phyloP scores from a whole-genome alignment of 2,888 invertebrate species.

The Papilio elwesi region DNA sequence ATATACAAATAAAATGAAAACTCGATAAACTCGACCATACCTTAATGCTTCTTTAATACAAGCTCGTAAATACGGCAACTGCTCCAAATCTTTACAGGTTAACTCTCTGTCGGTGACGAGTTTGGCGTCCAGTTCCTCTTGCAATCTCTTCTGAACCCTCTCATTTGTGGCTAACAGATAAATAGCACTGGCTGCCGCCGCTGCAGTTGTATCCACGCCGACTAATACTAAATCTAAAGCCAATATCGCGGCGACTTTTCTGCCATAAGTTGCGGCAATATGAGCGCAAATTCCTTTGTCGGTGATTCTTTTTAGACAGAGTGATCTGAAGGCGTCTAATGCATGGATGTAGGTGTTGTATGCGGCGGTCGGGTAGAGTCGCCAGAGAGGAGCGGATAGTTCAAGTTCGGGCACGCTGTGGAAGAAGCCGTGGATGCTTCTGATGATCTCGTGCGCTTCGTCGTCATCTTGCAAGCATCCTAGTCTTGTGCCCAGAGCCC shows the following conservation, averaged over 20 bases:
- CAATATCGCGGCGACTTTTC: constrained; percentile 86
- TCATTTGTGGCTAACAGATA: constrained; percentile 89
- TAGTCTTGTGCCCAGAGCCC: constrained; percentile 91
- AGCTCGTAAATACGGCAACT: constrained; percentile 88
- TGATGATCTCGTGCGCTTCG: constrained; percentile 90
- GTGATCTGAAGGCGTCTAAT: constrained; percentile 88
- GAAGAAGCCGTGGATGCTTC: constrained; percentile 90
- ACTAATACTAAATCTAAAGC: constrained; percentile 91
- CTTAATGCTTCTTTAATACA: constrained; percentile 91
- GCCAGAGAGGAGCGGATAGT: constrained; percentile 90
- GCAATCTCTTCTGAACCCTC: constrained; percentile 86
- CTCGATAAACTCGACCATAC: constrained; percentile 64
- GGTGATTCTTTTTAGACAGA: constrained; percentile 74
- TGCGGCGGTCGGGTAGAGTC: constrained; percentile 87
- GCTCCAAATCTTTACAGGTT: constrained; percentile 85
- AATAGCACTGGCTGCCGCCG: constrained; percentile 89
- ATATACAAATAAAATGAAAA: neutral
- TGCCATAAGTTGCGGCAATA: constrained; percentile 67
- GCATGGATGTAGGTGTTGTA: constrained; percentile 89
- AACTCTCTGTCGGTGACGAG: constrained; percentile 83
- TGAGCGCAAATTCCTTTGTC: constrained; percentile 76
- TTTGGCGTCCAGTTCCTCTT: constrained; percentile 84
- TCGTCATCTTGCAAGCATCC: constrained; percentile 89
- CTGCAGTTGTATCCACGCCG: constrained; percentile 92
- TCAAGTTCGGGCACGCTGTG: constrained; percentile 90